A percentile compares a stretch with the other conserved stretches of the same genome.
phyloP scores from a whole-genome alignment of 1,140 invertebrate genomes.

The Bombus vancouverensis region DNA sequence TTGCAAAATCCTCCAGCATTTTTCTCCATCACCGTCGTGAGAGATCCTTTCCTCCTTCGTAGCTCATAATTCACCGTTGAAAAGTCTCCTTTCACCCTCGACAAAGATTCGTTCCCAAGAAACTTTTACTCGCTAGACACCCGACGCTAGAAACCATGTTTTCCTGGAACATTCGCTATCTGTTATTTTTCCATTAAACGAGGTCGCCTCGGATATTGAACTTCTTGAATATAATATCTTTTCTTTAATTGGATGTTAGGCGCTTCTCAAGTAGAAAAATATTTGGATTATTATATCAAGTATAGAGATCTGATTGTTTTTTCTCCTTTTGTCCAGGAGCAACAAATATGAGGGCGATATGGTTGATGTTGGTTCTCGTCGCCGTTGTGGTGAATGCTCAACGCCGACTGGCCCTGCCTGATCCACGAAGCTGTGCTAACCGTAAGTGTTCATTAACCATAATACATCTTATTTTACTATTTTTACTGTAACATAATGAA shows the following conservation, averaged over 20 bases:
- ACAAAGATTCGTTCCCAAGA: constrained; percentile 38
- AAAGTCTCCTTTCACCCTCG: constrained; percentile 47
- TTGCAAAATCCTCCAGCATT: constrained; percentile 41
- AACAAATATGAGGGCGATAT: constrained; percentile 79
- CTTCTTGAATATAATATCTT: not conserved
- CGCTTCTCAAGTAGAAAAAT: not conserved
- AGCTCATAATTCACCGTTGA: constrained; percentile 37
- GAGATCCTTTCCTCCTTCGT: constrained; percentile 8
- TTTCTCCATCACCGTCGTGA: constrained; percentile 3
- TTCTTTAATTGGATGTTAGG: not conserved
- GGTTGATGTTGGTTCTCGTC: constrained; percentile 85
- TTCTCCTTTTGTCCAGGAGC: constrained; percentile 60
- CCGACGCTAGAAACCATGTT: not conserved
- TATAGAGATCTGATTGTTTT: not conserved
- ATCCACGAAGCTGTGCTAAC: constrained; percentile 93
- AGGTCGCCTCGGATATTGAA: not conserved
- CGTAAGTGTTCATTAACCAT: constrained; percentile 84
- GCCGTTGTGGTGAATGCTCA: constrained; percentile 89
- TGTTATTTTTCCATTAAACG: not conserved
- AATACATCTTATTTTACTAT: not conserved
- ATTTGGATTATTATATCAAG: not conserved
- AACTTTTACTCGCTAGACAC: constrained; percentile 23
- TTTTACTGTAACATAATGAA: not conserved
- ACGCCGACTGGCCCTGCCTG: constrained; percentile 91
- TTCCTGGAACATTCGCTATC: not conserved